These are phyloP conservation scores for Argya squamiceps DNA, from an alignment of 2,797 vertebrate genomes.

Conservation along the genomic window DNA sequence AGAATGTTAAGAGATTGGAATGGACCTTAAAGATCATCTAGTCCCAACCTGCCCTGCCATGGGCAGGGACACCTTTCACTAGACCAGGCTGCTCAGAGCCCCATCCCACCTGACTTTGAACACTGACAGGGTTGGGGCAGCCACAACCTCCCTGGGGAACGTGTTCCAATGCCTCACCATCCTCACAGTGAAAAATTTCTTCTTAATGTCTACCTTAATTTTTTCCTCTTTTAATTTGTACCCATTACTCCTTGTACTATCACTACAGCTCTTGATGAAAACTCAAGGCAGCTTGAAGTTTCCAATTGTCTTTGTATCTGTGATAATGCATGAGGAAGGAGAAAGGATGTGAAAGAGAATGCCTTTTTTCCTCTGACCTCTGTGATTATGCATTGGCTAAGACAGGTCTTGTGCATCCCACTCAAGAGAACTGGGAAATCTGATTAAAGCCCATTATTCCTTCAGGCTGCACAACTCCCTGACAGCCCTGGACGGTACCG, in stretches of 20 bases:
- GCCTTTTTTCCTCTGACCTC: neutral
- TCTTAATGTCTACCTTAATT: neutral
- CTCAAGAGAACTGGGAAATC: neutral
- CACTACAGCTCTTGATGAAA: neutral
- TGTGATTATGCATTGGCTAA: rapidly evolving
- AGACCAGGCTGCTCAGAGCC: neutral
- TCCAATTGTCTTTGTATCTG: neutral
- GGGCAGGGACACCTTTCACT: neutral
- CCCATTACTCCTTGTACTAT: neutral
- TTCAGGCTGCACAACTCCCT: neutral
- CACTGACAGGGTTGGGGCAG: neutral
- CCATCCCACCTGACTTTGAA: neutral
- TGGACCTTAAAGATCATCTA: neutral
- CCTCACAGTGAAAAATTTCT: neutral
- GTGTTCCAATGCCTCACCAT: neutral
- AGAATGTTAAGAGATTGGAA: neutral
- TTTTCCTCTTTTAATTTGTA: neutral
- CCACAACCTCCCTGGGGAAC: neutral
- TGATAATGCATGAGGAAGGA: neutral
- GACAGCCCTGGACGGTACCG: rapidly evolving
- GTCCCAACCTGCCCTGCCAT: neutral
- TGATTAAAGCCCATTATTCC: neutral
- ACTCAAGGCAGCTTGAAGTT: neutral
- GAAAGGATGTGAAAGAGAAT: neutral
- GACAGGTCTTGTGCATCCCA: neutral